These are phyloP conservation scores for Sialis lutaria DNA, from an alignment of 2,888 invertebrate genomes.

Conservation along the genomic window DNA sequence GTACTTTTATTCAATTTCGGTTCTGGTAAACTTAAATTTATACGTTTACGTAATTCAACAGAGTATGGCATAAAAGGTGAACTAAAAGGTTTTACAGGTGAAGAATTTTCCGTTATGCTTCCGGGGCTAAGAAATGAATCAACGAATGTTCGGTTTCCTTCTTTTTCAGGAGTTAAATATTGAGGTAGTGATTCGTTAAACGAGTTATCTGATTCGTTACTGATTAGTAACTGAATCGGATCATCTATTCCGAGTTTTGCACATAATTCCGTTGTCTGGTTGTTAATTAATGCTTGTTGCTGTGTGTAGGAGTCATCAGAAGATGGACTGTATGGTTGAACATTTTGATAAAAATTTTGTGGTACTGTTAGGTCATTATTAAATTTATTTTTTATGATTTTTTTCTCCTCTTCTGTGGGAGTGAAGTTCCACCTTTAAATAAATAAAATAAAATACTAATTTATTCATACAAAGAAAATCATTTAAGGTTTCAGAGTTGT, in stretches of 20 bases:
- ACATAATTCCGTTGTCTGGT: slow-evolving; percentile 52
- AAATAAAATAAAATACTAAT: neutral
- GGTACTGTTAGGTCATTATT: slow-evolving; percentile 51
- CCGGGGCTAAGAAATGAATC: neutral
- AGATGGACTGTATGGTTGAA: slow-evolving; percentile 34
- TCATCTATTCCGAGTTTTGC: slow-evolving; percentile 59
- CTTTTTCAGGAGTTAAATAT: neutral
- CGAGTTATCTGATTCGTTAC: slow-evolving; percentile 19
- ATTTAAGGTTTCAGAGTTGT: no score
- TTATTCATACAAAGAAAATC: neutral
- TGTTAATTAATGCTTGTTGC: slow-evolving; percentile 34
- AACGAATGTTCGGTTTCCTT: neutral
- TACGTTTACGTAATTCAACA: slow-evolving; percentile 11
- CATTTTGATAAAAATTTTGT: slow-evolving; percentile 62
- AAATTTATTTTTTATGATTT: slow-evolving; percentile 42
- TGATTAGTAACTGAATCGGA: slow-evolving; percentile 48
- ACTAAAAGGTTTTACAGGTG: neutral
- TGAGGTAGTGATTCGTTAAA: neutral
- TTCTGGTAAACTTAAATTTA: slow-evolving; percentile 16
- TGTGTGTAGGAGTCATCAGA: slow-evolving; percentile 17
- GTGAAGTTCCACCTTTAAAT: slow-evolving; percentile 45
- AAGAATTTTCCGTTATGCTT: neutral
- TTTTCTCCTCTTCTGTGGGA: slow-evolving; percentile 58
- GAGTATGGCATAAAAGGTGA: slow-evolving; percentile 4
- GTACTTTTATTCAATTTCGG: slow-evolving; percentile 12